Evolutionary conservation across 2,888 invertebrate species (phyloP), one percentile per base, ranked within the genome.

Genomic region (Leptopterna dolabrata): DNA sequence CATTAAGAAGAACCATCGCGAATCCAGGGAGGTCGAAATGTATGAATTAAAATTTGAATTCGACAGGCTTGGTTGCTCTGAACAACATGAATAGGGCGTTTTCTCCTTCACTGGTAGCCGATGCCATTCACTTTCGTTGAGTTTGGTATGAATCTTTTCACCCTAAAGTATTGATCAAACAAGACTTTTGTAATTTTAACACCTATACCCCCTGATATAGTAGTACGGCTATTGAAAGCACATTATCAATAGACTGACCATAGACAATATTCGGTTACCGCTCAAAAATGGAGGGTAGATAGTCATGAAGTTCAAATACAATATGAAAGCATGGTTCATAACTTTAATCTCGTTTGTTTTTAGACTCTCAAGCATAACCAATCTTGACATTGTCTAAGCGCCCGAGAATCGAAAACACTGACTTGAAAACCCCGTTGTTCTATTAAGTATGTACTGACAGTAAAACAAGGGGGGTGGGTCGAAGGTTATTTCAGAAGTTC

Each of bases 231-330:
- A n/a, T n/a, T n/a, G n/a, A n/a, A n/a, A n/a, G n/a, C n/a, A n/a
- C n/a, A n/a, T n/a, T n/a, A n/a, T n/a, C n/a, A n/a, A n/a, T n/a
- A 41, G 11, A 70, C 85, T 73, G 16, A 76, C 85, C 85, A 85
- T 85, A 27, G 45, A 27, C 27, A 47, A n/a, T n/a, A 85, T 85
- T 16, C 73, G 43, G 30, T 73, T 47, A 13, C 85, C 85, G 24
- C 73, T 45, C 9, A n/a, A 1, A 19, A 73, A 85, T 7, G 45
- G 73, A 0, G 73, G 19, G 45, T 73, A 85, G 14, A 85, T 85
- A 16, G 73, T 51, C 27, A 19, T 29, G 3, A 85, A 9, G n/a
- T 85, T 85, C 73, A 85, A 19, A 16, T 41, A 47, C 47, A 73
- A 29, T n/a, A 85, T 85, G 3, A 85, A n/a, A 29, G 47, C 71